phyloP scores from a whole-genome alignment of 2,113 vertebrate genomes.

The Zeus faber region DNA sequence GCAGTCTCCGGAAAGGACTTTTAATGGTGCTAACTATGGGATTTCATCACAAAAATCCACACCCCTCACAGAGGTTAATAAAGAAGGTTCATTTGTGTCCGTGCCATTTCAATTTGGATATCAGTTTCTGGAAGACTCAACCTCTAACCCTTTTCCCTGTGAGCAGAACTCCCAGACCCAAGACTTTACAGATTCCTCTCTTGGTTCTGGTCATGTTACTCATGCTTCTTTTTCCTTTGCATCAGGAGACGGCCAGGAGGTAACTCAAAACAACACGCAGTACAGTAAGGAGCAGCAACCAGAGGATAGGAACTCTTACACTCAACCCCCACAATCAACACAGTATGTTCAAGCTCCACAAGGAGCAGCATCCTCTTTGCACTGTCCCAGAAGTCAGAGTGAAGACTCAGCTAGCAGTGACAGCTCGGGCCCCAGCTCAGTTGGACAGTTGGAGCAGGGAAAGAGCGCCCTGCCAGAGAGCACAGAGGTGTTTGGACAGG shows the following conservation, averaged over 20 bases:
- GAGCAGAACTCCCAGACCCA: constrained; percentile 68
- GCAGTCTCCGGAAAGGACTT: constrained; percentile 83
- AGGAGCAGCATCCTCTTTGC: constrained; percentile 57
- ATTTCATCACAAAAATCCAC: constrained; percentile 75
- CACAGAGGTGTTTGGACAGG: constrained; percentile 73
- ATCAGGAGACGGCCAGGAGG: constrained; percentile 75
- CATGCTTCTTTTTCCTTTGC: constrained; percentile 78
- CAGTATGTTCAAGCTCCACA: constrained; percentile 72
- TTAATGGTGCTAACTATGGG: constrained; percentile 82
- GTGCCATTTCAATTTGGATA: constrained; percentile 82
- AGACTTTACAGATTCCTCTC: constrained; percentile 68
- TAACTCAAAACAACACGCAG: constrained; percentile 57
- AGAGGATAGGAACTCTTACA: constrained; percentile 72
- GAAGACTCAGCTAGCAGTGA: constrained; percentile 72
- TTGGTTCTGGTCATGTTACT: constrained; percentile 66
- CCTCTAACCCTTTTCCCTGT: constrained; percentile 71
- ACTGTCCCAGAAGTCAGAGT: constrained; percentile 76
- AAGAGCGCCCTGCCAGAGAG: constrained; percentile 81
- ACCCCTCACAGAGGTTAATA: constrained; percentile 76
- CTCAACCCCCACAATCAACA: constrained; percentile 56
- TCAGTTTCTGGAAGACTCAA: constrained; percentile 73
- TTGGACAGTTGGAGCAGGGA: constrained; percentile 78
- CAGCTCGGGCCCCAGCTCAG: constrained; percentile 75
- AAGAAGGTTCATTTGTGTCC: constrained; percentile 64
- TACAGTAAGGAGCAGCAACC: constrained; percentile 69